Evolutionary conservation across 1,140 invertebrate species (phyloP).

Genomic region (Uloborus diversus): DNA sequence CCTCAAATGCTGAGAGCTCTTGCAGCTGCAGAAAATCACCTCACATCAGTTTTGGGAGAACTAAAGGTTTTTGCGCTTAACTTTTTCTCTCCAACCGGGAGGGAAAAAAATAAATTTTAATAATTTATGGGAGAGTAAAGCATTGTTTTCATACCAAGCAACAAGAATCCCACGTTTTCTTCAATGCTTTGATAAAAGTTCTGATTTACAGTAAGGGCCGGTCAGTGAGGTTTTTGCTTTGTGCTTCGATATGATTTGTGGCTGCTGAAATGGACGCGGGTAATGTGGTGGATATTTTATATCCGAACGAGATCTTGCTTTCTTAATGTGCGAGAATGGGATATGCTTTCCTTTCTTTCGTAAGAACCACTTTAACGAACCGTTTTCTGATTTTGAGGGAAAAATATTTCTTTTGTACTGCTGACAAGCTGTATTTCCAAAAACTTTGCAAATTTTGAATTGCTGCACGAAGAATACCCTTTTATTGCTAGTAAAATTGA

Average conservation of each 20-base stretch:
- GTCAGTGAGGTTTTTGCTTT: neutral
- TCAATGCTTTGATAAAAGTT: slow-evolving; percentile 31
- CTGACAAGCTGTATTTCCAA: too few relatives aligned
- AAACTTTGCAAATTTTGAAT: too few relatives aligned
- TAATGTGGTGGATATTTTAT: neutral
- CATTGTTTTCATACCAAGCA: slow-evolving; percentile 9
- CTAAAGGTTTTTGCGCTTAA: slow-evolving; percentile 39
- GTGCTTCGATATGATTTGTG: too few relatives aligned
- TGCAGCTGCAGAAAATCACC: slow-evolving; percentile 42
- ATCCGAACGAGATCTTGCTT: neutral
- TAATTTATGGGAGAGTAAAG: slow-evolving; percentile 36
- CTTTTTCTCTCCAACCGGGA: slow-evolving; percentile 21
- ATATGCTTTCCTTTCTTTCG: too few relatives aligned
- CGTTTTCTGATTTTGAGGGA: too few relatives aligned
- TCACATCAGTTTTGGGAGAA: slow-evolving; percentile 39
- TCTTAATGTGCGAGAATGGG: too few relatives aligned
- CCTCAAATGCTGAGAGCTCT: slow-evolving; percentile 41
- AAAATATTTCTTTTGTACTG: too few relatives aligned
- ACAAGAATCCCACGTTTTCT: slow-evolving; percentile 33
- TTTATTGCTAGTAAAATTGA: too few relatives aligned
- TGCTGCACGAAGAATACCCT: too few relatives aligned
- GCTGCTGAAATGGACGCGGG: neutral
- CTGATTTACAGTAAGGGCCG: slow-evolving; percentile 17
- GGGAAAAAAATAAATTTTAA: slow-evolving; percentile 34
- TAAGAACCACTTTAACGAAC: too few relatives aligned